Conservation (phyloP, 2,797 vertebrate species). For the Eurystomus glaucurus region DNA sequence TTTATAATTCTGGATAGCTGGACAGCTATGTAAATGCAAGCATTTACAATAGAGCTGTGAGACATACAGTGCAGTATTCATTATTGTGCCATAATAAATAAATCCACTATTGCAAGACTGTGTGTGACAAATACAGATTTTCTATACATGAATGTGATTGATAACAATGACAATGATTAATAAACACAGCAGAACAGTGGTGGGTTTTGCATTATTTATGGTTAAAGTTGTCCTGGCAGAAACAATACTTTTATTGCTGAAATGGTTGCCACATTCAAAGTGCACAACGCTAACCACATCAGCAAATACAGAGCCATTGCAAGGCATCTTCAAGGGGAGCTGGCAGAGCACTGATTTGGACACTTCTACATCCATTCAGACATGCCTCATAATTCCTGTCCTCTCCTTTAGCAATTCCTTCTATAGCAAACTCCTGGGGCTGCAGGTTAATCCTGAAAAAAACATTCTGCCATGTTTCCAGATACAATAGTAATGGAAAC, state of each 20-base stretch:
- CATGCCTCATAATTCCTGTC: not conserved
- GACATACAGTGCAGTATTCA: not conserved
- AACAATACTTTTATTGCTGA: not conserved
- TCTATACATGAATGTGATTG: not conserved
- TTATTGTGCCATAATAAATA: not conserved
- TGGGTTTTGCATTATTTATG: not conserved
- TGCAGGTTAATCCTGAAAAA: not conserved
- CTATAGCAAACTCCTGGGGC: not conserved
- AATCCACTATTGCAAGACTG: not conserved
- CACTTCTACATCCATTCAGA: not conserved
- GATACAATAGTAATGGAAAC: not conserved
- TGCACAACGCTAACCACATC: not conserved
- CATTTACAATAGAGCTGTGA: not conserved
- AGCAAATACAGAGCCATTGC: not conserved
- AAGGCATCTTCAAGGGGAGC: not conserved
- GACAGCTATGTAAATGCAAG: not conserved
- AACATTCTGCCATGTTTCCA: not conserved
- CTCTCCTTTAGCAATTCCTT: not conserved
- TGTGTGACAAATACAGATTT: not conserved
- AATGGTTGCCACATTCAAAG: not conserved
- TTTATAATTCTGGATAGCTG: not conserved
- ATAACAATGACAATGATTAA: conserved; percentile 1
- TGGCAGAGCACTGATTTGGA: not conserved
- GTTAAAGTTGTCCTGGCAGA: not conserved
- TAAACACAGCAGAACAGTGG: not conserved